phyloP scores from a whole-genome alignment of 2,888 invertebrate species.

The Catocala sponsa region DNA sequence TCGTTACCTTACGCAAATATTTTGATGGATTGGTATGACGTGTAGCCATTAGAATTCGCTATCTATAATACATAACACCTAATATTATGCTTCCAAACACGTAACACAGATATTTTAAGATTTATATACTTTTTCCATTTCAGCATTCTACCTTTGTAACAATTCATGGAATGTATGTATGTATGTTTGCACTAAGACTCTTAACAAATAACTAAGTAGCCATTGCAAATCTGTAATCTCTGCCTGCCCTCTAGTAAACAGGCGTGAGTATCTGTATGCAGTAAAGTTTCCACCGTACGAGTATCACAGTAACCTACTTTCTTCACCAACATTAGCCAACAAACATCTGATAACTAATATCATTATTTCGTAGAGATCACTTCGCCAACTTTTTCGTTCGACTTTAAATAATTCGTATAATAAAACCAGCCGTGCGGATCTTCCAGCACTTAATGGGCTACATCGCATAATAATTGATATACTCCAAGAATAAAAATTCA shows the following conservation, averaged over 20 bases:
- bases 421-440: slow-evolving; percentile 65
- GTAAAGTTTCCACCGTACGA: slow-evolving; percentile 13
- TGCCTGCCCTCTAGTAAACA: no score
- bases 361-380: slow-evolving; percentile 29
- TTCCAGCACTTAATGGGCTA: slow-evolving; percentile 60
- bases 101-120: slow-evolving; percentile 7
- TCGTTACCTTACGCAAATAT: slow-evolving; percentile 36
- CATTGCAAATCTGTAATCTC: no score
- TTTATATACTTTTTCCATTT: not conserved
- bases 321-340: slow-evolving; percentile 14
- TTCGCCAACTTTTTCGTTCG: slow-evolving; percentile 35
- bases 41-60: slow-evolving; percentile 20
- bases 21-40: slow-evolving; percentile 45
- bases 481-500: slow-evolving; percentile 46
- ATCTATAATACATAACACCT: slow-evolving; percentile 20
- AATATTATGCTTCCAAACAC: slow-evolving; percentile 19
- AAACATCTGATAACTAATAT: slow-evolving; percentile 24
- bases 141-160: no score
- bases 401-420: slow-evolving; percentile 60
- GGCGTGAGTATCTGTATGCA: not conserved
- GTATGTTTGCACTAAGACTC: no score
- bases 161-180: no score
- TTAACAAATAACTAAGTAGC: no score
- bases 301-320: slow-evolving; percentile 1
- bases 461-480: slow-evolving; percentile 44